phyloP scores from a whole-genome alignment of 2,113 vertebrate genomes.

The Gadus chalcogrammus region DNA sequence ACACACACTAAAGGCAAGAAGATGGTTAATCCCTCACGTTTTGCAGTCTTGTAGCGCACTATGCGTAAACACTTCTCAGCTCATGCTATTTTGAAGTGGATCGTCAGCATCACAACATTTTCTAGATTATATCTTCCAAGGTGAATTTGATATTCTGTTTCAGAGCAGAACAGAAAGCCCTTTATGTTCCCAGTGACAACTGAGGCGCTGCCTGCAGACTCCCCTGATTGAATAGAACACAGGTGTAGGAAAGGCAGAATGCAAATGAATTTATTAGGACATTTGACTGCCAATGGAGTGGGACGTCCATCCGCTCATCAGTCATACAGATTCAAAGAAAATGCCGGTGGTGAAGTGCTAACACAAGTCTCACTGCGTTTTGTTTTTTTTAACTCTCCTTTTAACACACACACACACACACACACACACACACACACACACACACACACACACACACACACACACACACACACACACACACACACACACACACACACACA shows the following conservation, averaged over 20 bases:
- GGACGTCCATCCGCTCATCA: slow-evolving; percentile 37
- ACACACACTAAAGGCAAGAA: no score
- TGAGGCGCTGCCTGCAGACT: background rate
- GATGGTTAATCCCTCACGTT: no score
- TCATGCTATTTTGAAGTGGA: no score
- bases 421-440: background rate
- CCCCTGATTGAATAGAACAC: background rate
- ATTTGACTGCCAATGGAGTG: slow-evolving; percentile 19
- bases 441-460: slow-evolving; percentile 26
- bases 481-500: slow-evolving; percentile 11
- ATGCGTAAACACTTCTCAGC: no score
- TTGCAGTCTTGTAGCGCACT: no score
- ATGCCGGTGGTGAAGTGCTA: slow-evolving; percentile 60
- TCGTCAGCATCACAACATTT: no score
- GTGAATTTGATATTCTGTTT: no score
- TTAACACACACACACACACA: no score
- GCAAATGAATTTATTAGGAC: background rate
- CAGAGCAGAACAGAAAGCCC: no score
- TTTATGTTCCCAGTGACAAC: background rate
- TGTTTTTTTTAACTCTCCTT: slow-evolving; percentile 6
- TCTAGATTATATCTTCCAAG: no score
- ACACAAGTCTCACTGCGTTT: slow-evolving; percentile 43
- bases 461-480: slow-evolving; percentile 43
- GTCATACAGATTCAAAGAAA: slow-evolving; percentile 39
- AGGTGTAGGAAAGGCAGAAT: background rate